These are phyloP conservation scores for Lottia gigantea DNA, from an alignment of 2,888 invertebrate genomes.

Conservation along the genomic window DNA sequence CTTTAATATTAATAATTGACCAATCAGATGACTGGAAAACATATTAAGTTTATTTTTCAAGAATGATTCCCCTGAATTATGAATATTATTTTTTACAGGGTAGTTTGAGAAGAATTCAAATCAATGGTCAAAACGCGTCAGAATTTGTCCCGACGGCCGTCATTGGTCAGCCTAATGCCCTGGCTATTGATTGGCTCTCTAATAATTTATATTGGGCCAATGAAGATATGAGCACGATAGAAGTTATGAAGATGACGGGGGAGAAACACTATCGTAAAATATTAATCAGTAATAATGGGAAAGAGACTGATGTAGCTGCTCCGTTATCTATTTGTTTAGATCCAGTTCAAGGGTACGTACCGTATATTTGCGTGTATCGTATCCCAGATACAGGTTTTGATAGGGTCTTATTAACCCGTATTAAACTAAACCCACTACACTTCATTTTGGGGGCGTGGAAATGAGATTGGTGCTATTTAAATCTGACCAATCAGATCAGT, in stretches of 20 bases:
- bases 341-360: conserved; percentile 85
- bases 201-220: conserved; percentile 94
- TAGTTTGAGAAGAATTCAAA: conserved; percentile 30
- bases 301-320: conserved; percentile 83
- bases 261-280: conserved; percentile 85
- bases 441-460: too few species aligned
- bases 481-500: too few species aligned
- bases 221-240: conserved; percentile 82
- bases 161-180: conserved; percentile 86
- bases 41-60: too few species aligned
- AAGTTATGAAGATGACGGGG: conserved; percentile 76
- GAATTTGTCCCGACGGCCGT: conserved; percentile 78
- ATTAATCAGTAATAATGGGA: conserved; percentile 90
- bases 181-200: conserved; percentile 97
- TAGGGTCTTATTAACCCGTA: too few species aligned
- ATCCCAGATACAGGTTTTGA: too few species aligned
- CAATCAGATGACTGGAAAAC: too few species aligned
- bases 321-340: conserved; percentile 90
- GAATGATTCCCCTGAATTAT: too few species aligned
- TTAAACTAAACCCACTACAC: too few species aligned
- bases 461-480: too few species aligned
- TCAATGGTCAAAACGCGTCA: conserved; percentile 81
- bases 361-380: too few species aligned
- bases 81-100: conserved; percentile 25
- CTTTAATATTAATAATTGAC: too few species aligned